Evolutionary conservation across 2,797 vertebrate species (phyloP).

Genomic region (Enteromius paludinosus): DNA sequence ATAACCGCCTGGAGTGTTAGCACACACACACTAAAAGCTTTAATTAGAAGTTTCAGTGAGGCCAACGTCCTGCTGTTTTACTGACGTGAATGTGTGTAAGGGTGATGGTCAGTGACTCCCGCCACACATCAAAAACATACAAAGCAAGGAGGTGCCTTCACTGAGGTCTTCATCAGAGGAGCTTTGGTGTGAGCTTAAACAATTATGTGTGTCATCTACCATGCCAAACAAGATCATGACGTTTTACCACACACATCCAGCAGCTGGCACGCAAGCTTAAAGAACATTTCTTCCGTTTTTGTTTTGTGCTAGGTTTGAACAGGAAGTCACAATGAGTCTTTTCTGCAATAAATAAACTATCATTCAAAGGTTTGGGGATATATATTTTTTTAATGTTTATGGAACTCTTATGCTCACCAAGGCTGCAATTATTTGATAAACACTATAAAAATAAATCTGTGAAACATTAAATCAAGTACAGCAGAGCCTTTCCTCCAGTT

Average conservation of each 20-base stretch:
- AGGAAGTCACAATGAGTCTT: constrained; percentile 43
- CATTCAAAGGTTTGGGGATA: not conserved
- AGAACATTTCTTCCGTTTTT: constrained; percentile 5
- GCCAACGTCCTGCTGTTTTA: constrained; percentile 21
- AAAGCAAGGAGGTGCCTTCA: not conserved
- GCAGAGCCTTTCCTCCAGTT: not conserved
- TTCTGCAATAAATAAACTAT: not conserved
- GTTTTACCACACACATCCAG: constrained; percentile 42
- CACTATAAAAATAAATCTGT: not conserved
- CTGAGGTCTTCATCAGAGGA: not conserved
- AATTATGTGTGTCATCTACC: not conserved
- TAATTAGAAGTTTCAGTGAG: constrained; percentile 53
- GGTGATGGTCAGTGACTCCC: not conserved
- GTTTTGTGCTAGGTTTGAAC: constrained; percentile 23
- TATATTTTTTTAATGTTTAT: not conserved
- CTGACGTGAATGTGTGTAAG: constrained; percentile 1
- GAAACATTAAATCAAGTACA: not conserved
- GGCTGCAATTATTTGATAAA: not conserved
- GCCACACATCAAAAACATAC: constrained; percentile 5
- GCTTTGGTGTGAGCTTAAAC: not conserved
- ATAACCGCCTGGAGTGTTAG: constrained; percentile 44
- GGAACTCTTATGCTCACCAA: not conserved
- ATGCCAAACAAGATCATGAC: constrained; percentile 22
- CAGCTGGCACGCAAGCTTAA: constrained; percentile 29
- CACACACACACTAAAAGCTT: constrained; percentile 41